Percentiles rank a stretch among this genome's conserved stretches.
phyloP scores from a whole-genome alignment of 2,888 invertebrate species.

The Galerucella calmariensis region DNA sequence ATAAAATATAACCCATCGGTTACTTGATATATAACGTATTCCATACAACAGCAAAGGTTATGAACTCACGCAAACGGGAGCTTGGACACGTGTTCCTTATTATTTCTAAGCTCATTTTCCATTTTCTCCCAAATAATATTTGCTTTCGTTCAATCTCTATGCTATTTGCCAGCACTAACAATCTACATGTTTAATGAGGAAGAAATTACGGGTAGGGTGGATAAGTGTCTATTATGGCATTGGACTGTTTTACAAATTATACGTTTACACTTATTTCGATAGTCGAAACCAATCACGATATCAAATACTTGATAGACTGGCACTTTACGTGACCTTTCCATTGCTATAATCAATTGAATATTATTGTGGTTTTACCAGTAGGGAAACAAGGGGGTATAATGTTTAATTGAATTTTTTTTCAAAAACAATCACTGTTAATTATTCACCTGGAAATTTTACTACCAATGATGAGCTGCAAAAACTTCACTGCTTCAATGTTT shows the following conservation, averaged over 20 bases:
- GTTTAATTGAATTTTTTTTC: too few species aligned
- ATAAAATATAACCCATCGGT: conserved; percentile 3
- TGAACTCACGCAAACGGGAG: neutral
- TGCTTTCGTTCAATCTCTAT: conserved; percentile 7
- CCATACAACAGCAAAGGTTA: neutral
- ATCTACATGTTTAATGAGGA: conserved; percentile 31
- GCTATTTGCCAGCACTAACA: conserved; percentile 24
- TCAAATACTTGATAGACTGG: conserved; percentile 46
- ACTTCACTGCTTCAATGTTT: too few species aligned
- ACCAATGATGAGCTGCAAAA: too few species aligned
- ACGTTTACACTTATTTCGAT: conserved; percentile 32
- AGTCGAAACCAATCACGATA: conserved; percentile 44
- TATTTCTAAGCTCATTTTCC: neutral
- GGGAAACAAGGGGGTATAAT: neutral
- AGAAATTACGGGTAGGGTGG: conserved; percentile 29
- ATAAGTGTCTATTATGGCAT: conserved; percentile 27
- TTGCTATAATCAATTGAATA: conserved; percentile 41
- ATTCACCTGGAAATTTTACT: neutral
- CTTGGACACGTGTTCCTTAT: neutral
- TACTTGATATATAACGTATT: neutral
- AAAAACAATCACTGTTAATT: neutral
- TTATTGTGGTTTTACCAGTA: conserved; percentile 40
- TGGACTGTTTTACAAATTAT: conserved; percentile 29
- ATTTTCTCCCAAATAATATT: conserved; percentile 10
- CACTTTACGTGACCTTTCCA: conserved; percentile 46